A percentile compares a stretch with the other conserved stretches of the same genome.
Conservation (phyloP, 2,888 invertebrate species). For the Drepanosiphum platanoidis region DNA sequence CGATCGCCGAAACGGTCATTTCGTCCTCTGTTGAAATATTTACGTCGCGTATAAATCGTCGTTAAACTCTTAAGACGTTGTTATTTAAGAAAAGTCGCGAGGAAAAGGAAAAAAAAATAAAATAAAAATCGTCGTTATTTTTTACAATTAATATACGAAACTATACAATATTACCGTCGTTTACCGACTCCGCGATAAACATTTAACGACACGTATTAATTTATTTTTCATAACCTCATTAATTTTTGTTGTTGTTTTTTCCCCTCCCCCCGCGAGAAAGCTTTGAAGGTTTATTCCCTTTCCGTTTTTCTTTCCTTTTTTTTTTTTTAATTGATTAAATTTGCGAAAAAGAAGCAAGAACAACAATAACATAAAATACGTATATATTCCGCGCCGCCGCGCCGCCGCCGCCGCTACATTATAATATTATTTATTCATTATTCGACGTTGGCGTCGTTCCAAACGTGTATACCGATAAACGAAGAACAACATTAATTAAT, state of each 20-base stretch:
- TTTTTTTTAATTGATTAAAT: conserved; percentile 20
- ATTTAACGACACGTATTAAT: not conserved
- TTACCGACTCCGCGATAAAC: not conserved
- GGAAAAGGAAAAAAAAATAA: no score
- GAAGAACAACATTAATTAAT: conserved; percentile 29
- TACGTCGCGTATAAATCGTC: not conserved
- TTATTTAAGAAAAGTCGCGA: not conserved
- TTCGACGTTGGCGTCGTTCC: conserved; percentile 5
- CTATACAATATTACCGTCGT: conserved; percentile 4
- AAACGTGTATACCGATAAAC: no score
- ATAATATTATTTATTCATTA: not conserved
- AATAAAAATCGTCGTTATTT: conserved; percentile 10
- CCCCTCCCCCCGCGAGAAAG: not conserved
- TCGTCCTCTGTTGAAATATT: not conserved
- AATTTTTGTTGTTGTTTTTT: not conserved
- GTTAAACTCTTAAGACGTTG: not conserved
- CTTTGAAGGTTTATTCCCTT: not conserved
- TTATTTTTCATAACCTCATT: not conserved
- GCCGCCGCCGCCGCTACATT: no score
- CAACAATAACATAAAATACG: not conserved
- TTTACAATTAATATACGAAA: conserved; percentile 5
- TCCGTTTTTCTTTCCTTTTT: not conserved
- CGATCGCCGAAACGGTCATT: not conserved
- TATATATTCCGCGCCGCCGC: no score
- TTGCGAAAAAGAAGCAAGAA: not conserved